These are phyloP conservation scores for Burhinus bistriatus DNA, from an alignment of 2,113 vertebrate genomes.

Conservation along the genomic window DNA sequence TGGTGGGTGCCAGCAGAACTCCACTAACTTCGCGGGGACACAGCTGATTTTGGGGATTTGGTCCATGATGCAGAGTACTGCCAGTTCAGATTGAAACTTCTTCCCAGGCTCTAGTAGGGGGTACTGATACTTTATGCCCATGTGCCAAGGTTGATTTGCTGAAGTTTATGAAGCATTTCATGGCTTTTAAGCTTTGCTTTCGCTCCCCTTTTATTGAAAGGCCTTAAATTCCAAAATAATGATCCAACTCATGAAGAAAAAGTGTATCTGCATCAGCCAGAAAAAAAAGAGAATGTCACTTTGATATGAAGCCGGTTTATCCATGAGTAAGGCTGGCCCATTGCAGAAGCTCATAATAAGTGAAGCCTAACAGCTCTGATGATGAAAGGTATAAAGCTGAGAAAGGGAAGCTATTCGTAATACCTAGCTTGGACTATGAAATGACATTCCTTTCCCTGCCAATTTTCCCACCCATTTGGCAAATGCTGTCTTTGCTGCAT, in stretches of 20 bases:
- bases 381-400: not conserved
- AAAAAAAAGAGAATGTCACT: not conserved
- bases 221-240: not conserved
- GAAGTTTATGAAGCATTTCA: not conserved
- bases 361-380: not conserved
- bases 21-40: rapidly evolving
- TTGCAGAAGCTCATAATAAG: not conserved
- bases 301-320: not conserved
- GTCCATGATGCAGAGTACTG: not conserved
- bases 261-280: not conserved
- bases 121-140: not conserved
- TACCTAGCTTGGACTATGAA: not conserved
- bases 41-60: not conserved
- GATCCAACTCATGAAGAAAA: not conserved
- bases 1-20: not conserved
- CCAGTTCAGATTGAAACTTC: not conserved
- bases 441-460: not conserved
- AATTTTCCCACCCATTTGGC: not conserved
- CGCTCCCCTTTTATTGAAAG: not conserved
- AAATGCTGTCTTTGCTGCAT: not conserved
- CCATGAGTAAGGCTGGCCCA: not conserved
- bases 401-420: not conserved
- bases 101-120: not conserved
- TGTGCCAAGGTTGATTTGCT: not conserved
- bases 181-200: not conserved